Evolutionary conservation across 1,140 invertebrate species (phyloP).

Genomic region (Sarcophaga peregrina): DNA sequence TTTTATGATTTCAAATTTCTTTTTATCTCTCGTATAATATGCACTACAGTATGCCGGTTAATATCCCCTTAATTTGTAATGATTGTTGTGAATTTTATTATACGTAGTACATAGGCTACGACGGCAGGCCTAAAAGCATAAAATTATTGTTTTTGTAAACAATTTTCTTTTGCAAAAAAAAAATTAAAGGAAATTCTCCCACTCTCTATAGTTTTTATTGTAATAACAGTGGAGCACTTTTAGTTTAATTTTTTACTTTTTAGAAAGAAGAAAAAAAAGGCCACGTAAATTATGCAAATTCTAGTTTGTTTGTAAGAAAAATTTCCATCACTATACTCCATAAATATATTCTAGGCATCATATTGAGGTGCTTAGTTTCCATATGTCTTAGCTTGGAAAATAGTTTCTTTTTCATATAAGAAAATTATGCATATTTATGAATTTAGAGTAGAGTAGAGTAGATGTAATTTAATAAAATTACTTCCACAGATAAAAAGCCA

Average conservation of each 20-base stretch:
- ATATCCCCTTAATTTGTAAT: not conserved
- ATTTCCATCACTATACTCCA: not conserved
- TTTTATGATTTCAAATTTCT: no score
- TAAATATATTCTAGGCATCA: not conserved
- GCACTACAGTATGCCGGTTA: not conserved
- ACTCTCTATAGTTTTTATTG: not conserved
- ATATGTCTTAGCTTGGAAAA: no score
- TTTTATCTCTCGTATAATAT: not conserved
- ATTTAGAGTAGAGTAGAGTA: not conserved
- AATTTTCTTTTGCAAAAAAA: not conserved
- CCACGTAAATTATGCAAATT: constrained; percentile 5
- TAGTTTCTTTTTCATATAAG: not conserved
- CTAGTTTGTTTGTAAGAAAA: not conserved
- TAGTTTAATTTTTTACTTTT: not conserved
- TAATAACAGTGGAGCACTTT: not conserved
- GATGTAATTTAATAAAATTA: constrained; percentile 23
- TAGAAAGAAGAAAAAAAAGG: not conserved
- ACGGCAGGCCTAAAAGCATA: not conserved
- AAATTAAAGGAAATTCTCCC: not conserved
- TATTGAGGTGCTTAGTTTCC: no score
- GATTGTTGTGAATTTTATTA: not conserved
- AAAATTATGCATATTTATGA: constrained; percentile 14
- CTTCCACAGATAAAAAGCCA: not conserved
- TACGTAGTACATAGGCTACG: not conserved
- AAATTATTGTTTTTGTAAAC: not conserved